Percentiles rank a stretch among this genome's conserved stretches.
Conservation (phyloP, 2,797 vertebrate genomes). For the Pteropus rufus region DNA sequence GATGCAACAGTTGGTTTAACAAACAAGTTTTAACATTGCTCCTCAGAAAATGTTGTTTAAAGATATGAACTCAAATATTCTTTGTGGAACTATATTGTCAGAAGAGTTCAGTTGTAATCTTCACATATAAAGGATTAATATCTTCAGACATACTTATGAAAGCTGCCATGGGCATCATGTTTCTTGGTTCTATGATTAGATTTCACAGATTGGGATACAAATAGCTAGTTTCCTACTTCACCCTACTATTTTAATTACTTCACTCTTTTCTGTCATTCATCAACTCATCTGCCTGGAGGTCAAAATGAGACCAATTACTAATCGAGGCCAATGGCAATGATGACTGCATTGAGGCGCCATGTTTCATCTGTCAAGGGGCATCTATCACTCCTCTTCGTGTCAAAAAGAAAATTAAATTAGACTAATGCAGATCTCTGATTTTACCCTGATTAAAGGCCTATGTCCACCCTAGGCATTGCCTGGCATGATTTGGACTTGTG, state of each 20-base stretch:
- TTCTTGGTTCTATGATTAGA: conserved; percentile 75
- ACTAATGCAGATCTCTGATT: conserved; percentile 93
- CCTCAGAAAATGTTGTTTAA: not conserved
- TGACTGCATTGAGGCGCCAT: conserved; percentile 84
- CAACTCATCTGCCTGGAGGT: conserved; percentile 92
- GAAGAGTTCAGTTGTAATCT: not conserved
- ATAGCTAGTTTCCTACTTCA: conserved; percentile 81
- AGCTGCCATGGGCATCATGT: conserved; percentile 72
- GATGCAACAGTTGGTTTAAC: conserved; percentile 83
- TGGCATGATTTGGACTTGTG: conserved; percentile 87
- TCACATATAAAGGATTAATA: not conserved
- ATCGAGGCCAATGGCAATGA: conserved; percentile 88
- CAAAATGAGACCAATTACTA: conserved; percentile 93
- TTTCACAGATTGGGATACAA: conserved; percentile 77
- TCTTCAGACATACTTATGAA: conserved; percentile 58
- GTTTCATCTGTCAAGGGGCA: conserved; percentile 95
- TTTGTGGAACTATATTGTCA: conserved; percentile 22
- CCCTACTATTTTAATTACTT: conserved; percentile 88
- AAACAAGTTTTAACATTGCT: not conserved
- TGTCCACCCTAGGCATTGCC: conserved; percentile 93
- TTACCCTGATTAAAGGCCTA: conserved; percentile 95
- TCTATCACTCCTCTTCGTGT: conserved; percentile 88
- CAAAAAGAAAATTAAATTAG: conserved; percentile 95
- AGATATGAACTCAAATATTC: not conserved
- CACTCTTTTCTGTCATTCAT: conserved; percentile 87